A percentile compares a stretch with the other conserved stretches of the same genome.
Evolutionary conservation across 2,888 invertebrate genomes (phyloP).

Genomic region (Leptarthrus brevirostris): DNA sequence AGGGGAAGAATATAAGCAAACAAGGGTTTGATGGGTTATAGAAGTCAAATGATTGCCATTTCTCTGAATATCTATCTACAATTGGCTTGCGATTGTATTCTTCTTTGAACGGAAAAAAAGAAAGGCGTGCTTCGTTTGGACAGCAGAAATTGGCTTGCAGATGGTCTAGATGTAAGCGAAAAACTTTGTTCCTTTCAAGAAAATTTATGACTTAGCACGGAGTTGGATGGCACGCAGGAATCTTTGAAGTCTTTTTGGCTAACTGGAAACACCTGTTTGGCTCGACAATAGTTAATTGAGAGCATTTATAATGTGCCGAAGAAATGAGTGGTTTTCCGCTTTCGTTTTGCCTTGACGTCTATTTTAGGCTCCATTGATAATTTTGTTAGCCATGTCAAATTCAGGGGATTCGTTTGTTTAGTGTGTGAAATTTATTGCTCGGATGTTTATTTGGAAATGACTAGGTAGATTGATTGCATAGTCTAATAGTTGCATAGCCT

Average conservation of each 20-base stretch:
- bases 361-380: background rate
- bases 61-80: slow-evolving; percentile 12
- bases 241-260: background rate
- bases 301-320: slow-evolving; percentile 5
- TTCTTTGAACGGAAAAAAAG: slow-evolving; percentile 26
- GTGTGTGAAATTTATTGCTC: too few species aligned
- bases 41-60: background rate
- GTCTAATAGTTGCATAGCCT: too few species aligned
- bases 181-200: slow-evolving; percentile 9
- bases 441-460: too few species aligned
- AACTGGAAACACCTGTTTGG: slow-evolving; percentile 16
- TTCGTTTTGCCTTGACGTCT: background rate
- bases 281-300: slow-evolving; percentile 17
- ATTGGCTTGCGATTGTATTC: slow-evolving; percentile 47
- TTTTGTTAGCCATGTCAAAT: background rate
- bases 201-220: slow-evolving; percentile 28
- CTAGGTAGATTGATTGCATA: too few species aligned
- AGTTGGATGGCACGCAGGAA: background rate
- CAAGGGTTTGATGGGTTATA: background rate
- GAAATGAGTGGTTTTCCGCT: slow-evolving; percentile 15
- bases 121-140: slow-evolving; percentile 34
- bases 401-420: too few species aligned
- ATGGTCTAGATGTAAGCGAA: background rate
- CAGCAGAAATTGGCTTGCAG: slow-evolving; percentile 27
- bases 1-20: slow-evolving; percentile 22